Base-by-base conservation (phyloP, 2,888 invertebrate species). In the Folsomia candida region DNA sequence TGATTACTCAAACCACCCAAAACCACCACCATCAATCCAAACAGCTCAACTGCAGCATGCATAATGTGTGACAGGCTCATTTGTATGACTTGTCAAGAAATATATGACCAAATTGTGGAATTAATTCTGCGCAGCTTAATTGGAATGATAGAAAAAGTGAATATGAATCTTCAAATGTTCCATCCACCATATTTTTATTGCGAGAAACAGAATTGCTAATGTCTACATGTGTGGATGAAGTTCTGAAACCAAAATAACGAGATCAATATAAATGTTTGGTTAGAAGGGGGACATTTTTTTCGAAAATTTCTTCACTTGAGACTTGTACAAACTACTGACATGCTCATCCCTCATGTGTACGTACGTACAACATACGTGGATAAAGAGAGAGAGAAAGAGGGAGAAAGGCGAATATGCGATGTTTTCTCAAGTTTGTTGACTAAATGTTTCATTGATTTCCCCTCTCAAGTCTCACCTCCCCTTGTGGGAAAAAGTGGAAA, bases 261-360 rank as follows among this genome's bases (percentile, higher is more conserved):
- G n/a, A n/a, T n/a, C n/a, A n/a, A n/a, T n/a, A n/a, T 18, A 47
- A 47, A n/a, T 54, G 54, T 54, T 54, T 54, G 54, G 22, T 54
- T 54, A 54, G 54, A 54, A n/a, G 54, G 54, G 54, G 54, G n/a
- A 54, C 4, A 18, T 54, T 54, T 54, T 22, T 6, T n/a, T 37
- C 37, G 6, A 37, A 37, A 9, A 37, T 37, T 37, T 37, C 37
- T 14, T 4, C 14, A 37, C 37, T 37, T 37, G 37, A 37, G 14
- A 4, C 37, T 37, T 37, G 14, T 37, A 4, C 14, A 37, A 37
- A 37, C 37, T 37, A 37, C 4, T 37, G 37, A 37, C 37, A 37
- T 37, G 6, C 37, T 37, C 37, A 37, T 37, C 37, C 4, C 37
- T 9, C 37, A 37, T 14, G n/a, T n/a, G n/a, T n/a, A n/a, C n/a